phyloP scores from a whole-genome alignment of 2,113 vertebrate genomes.

The Psilopsiagon aymara region DNA sequence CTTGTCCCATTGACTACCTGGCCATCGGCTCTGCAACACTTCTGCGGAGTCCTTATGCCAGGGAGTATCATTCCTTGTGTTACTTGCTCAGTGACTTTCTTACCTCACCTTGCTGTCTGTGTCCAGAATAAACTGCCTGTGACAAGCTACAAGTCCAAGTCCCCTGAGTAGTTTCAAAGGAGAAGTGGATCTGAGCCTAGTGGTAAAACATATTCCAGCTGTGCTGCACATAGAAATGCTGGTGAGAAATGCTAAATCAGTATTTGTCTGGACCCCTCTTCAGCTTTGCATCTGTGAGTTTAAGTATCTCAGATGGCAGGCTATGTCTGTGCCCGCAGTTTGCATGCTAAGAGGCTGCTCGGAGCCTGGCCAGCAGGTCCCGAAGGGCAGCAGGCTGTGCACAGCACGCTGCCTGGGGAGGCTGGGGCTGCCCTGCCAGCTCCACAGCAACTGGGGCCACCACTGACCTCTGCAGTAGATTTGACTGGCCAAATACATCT shows the following conservation, averaged over 20 bases:
- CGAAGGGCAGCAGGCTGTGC: background rate
- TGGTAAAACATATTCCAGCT: slow-evolving; percentile 3
- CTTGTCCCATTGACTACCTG: background rate
- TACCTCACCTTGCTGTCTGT: slow-evolving; percentile 38
- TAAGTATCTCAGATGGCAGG: background rate
- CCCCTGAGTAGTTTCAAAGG: slow-evolving; percentile 6
- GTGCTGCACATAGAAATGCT: background rate
- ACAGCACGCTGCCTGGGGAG: accelerated
- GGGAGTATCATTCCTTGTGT: background rate
- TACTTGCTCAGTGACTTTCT: slow-evolving; percentile 17
- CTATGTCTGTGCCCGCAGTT: background rate
- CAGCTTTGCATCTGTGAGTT: background rate
- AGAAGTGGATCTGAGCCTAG: background rate
- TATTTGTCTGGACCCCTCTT: background rate
- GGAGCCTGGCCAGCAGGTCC: accelerated
- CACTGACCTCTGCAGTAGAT: background rate
- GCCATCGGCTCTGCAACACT: background rate
- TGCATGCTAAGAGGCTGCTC: background rate
- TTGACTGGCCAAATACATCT: background rate
- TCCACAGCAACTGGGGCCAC: background rate
- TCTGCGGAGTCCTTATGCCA: background rate
- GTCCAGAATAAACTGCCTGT: slow-evolving; percentile 25
- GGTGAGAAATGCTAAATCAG: background rate
- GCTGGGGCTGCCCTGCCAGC: background rate
- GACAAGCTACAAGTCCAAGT: slow-evolving; percentile 21